These are phyloP conservation scores for Neodiprion virginianus DNA, from an alignment of 1,140 invertebrate species.

Conservation along the genomic window DNA sequence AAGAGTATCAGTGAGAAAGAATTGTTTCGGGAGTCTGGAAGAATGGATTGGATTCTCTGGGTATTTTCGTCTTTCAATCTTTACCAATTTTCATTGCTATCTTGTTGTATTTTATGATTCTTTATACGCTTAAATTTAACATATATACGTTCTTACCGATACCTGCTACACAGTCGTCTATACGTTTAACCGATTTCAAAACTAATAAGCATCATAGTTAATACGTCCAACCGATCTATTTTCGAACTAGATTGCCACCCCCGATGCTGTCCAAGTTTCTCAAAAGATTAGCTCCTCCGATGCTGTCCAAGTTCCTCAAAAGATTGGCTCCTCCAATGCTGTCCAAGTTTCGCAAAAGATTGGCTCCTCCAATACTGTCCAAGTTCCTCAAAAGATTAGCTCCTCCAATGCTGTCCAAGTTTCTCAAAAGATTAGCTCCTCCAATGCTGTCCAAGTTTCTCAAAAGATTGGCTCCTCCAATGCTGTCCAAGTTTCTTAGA, in stretches of 20 bases:
- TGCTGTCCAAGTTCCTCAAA: slow-evolving; percentile 55
- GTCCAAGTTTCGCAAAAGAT: slow-evolving; percentile 48
- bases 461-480: slow-evolving; percentile 45
- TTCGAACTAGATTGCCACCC: slow-evolving; percentile 50
- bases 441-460: slow-evolving; percentile 48
- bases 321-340: slow-evolving; percentile 53
- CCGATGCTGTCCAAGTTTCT: slow-evolving; percentile 53
- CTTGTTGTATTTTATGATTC: too few species aligned
- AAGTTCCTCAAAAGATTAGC: slow-evolving; percentile 42
- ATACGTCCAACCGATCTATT: neutral
- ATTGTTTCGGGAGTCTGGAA: too few species aligned
- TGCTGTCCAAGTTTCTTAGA: slow-evolving; percentile 51
- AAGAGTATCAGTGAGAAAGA: too few species aligned
- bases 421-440: slow-evolving; percentile 53
- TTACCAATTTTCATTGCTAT: too few species aligned
- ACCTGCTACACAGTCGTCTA: too few species aligned
- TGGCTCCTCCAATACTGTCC: slow-evolving; percentile 55
- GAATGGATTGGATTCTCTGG: too few species aligned
- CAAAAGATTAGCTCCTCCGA: slow-evolving; percentile 59
- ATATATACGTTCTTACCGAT: too few species aligned
- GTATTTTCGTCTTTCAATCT: too few species aligned
- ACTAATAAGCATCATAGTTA: too few species aligned
- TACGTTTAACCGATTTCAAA: too few species aligned
- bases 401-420: slow-evolving; percentile 43
- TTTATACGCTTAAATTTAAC: too few species aligned